These are phyloP conservation scores for Ectropis crepuscularia DNA, from an alignment of 2,888 invertebrate genomes.

Conservation along the genomic window DNA sequence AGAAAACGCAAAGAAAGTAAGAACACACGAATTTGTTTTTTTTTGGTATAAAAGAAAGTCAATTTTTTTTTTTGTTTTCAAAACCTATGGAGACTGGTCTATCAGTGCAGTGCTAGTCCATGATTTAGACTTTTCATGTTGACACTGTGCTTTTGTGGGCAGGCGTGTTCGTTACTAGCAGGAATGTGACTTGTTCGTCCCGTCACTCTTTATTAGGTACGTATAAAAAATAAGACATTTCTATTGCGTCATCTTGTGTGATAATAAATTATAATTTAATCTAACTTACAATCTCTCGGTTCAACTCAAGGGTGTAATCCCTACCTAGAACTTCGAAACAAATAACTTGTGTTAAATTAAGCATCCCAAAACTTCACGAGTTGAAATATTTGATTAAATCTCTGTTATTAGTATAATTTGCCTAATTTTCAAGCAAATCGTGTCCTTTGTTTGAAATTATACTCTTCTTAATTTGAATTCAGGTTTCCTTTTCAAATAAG, in stretches of 20 bases:
- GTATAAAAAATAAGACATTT: background rate
- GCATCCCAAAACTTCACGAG: background rate
- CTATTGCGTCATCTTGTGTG: background rate
- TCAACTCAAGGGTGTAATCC: conserved; percentile 9
- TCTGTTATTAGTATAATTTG: conserved; percentile 2
- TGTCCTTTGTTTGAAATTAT: conserved; percentile 4
- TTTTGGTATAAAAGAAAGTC: no score
- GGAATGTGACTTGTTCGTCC: no score
- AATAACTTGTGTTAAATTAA: conserved; percentile 17
- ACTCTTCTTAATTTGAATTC: background rate
- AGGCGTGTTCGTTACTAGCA: no score
- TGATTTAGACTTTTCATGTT: no score
- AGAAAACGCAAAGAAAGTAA: no score
- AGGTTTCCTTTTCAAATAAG: background rate
- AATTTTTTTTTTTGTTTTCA: no score
- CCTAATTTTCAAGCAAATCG: conserved; percentile 1
- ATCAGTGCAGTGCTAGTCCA: no score
- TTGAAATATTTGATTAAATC: conserved; percentile 16
- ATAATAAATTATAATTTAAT: conserved; percentile 4
- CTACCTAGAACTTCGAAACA: conserved; percentile 17
- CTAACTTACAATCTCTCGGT: background rate
- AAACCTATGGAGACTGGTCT: no score
- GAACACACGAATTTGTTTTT: no score
- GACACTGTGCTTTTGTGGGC: no score
- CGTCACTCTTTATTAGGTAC: no score